Base-by-base conservation (phyloP, 2,888 invertebrate species). In the Lacanobia oleracea region DNA sequence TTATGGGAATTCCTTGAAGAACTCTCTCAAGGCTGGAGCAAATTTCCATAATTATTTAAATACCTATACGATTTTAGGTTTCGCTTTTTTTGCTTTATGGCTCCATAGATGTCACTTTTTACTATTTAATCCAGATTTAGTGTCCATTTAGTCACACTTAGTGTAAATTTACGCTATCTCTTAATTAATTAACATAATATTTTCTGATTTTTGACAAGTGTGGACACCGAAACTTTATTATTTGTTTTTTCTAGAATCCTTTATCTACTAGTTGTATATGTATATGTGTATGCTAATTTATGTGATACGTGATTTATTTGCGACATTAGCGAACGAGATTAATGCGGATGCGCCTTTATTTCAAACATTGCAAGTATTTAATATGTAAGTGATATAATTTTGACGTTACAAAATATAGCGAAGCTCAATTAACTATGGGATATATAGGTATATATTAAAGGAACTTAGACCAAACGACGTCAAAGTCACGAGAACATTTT, bases 31-130 rank as follows among this genome's bases (percentile, higher is more conserved):
- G 72, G 78, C 67, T 82, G 61, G 69, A 65, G 60, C 67, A 51
- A 61, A 79, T 84, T 77, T 82, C 74, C 77, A 82, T 83, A 84
- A 77, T 60, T 65, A 70, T 84, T 83, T 69, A 73, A 84, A 76
- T 79, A 27, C 27, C 3, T 3, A 76, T 53, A 57, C 33, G 33
- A n/a, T 57, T 69, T 70, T 67, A 33, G 61, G 59, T 67, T 59
- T 56, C 12, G 33, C 21, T 61, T 75, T 59, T 74, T 54, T 67
- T 77, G 27, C 8, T 76, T 75, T 75, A 71, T 71, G 33, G 53
- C 50, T 60, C 33, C 10, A 33, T 45, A 45, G n/a, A 67, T 64
- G 48, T 67, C 54, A 57, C 45, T 65, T 56, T 69, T 64, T 23
- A 53, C n/a, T 59, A 40, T 51, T 63, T 23, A 40, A 51, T 51